Evolutionary conservation across 2,113 vertebrate species (phyloP).

Genomic region (Mobula hypostoma): DNA sequence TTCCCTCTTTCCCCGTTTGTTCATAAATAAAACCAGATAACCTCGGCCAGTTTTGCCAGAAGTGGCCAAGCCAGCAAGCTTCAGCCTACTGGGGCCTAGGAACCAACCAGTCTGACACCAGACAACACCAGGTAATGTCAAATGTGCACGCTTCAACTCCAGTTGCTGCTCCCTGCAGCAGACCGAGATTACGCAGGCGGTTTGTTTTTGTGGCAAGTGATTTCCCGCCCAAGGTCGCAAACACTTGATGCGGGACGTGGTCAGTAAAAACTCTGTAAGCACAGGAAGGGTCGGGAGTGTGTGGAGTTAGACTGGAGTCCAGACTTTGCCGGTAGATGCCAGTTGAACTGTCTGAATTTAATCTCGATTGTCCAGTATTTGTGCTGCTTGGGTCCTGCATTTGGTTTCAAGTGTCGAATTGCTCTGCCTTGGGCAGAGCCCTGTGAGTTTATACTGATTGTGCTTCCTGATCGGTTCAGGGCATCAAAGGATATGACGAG

Average conservation of each 20-base stretch:
- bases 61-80: background rate
- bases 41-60: background rate
- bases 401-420: too few species aligned
- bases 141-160: background rate
- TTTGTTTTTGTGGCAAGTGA: background rate
- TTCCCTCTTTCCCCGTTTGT: background rate
- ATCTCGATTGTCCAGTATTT: too few species aligned
- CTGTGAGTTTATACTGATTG: too few species aligned
- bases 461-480: too few species aligned
- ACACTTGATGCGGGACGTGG: too few species aligned
- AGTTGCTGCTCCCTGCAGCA: background rate
- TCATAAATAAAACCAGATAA: conserved; percentile 5
- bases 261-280: too few species aligned
- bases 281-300: background rate
- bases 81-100: background rate
- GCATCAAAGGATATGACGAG: too few species aligned
- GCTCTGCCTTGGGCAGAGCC: too few species aligned
- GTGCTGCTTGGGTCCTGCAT: too few species aligned
- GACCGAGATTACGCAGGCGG: background rate
- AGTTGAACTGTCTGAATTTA: too few species aligned
- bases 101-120: background rate
- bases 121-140: conserved; percentile 1
- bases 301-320: background rate
- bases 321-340: too few species aligned
- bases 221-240: too few species aligned